These are phyloP conservation scores for Balaeniceps rex DNA, from an alignment of 2,113 vertebrate species.

Conservation along the genomic window DNA sequence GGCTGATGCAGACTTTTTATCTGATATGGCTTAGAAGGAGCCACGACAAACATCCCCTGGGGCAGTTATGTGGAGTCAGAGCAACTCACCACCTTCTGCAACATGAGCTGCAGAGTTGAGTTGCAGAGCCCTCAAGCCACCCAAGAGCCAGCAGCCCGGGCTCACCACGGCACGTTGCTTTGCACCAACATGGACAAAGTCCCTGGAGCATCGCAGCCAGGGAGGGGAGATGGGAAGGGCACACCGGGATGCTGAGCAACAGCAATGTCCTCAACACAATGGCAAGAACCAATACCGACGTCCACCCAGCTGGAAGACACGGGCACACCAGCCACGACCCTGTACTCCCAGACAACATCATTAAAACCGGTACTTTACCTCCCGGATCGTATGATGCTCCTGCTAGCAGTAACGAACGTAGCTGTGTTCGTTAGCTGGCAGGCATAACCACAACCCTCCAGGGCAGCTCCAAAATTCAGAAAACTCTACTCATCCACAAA, in stretches of 20 bases:
- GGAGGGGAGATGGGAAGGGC: background rate
- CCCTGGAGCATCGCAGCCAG: accelerated
- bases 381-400: accelerated
- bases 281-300: background rate
- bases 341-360: background rate
- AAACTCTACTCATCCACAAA: background rate
- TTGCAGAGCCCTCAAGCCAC: background rate
- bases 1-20: background rate
- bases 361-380: background rate
- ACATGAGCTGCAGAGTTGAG: background rate
- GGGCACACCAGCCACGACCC: background rate
- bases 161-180: background rate
- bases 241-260: background rate
- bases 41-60: background rate
- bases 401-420: background rate
- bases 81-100: background rate
- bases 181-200: background rate
- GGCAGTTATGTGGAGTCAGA: background rate
- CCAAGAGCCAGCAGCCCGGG: background rate
- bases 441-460: background rate
- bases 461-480: background rate
- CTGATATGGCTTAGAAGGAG: background rate
- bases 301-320: background rate
- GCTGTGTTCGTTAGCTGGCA: background rate
- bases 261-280: background rate